Evolutionary conservation across 2,888 invertebrate species (phyloP).

Genomic region (Pecten maximus): DNA sequence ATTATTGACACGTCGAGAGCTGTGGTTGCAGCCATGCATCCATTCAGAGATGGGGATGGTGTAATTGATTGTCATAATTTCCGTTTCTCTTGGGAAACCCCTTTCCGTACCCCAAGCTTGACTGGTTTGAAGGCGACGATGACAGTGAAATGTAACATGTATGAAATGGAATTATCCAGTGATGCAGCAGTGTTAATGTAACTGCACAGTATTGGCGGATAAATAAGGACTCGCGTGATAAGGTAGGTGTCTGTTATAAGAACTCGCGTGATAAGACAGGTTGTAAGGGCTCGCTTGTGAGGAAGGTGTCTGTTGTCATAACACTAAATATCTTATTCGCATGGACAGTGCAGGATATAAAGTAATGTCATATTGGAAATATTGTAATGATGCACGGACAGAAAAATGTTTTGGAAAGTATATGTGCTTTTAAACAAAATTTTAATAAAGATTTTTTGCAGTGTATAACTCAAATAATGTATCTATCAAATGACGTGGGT

Average conservation of each 20-base stretch:
- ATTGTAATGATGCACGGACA: not conserved
- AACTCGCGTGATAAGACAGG: not conserved
- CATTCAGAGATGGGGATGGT: not conserved
- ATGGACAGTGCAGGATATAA: not conserved
- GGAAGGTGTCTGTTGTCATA: not conserved
- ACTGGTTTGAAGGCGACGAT: not conserved
- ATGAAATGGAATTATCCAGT: not conserved
- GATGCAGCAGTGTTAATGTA: not conserved
- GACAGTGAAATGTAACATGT: not conserved
- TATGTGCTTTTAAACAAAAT: not conserved
- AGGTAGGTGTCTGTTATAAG: not conserved
- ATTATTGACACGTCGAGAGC: not conserved
- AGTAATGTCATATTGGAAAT: not conserved
- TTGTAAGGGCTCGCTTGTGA: no score
- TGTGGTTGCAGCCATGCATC: not conserved
- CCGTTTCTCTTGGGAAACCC: not conserved
- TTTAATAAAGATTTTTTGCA: not conserved
- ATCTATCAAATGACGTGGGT: not conserved
- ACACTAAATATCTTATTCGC: not conserved
- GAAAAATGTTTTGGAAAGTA: not conserved
- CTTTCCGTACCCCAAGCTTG: constrained; percentile 15
- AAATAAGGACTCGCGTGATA: not conserved
- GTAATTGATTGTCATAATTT: not conserved
- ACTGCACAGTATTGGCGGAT: not conserved
- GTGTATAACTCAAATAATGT: not conserved